Evolutionary conservation across 2,797 vertebrate genomes (phyloP).

Genomic region (Sus cebifrons): DNA sequence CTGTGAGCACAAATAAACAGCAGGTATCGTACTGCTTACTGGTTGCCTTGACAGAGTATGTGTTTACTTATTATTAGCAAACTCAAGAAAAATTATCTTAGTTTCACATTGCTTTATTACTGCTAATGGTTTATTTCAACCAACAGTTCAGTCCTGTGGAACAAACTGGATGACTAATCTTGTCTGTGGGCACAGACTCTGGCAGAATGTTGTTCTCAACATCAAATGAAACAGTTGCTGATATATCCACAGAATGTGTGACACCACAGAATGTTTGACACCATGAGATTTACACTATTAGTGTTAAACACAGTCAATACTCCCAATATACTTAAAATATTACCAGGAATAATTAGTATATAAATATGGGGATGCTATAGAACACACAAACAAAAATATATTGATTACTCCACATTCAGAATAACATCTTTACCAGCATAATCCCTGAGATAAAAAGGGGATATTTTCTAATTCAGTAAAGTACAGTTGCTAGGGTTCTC

Average conservation of each 20-base stretch:
- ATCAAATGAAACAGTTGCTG: conserved; percentile 44
- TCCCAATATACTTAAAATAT: conserved; percentile 23
- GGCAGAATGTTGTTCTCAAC: conserved; percentile 83
- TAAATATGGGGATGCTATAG: background rate
- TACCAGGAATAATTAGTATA: background rate
- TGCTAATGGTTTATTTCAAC: conserved; percentile 88
- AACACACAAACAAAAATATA: background rate
- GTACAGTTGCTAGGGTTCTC: background rate
- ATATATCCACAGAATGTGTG: conserved; percentile 39
- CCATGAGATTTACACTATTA: conserved; percentile 29
- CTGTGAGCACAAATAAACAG: conserved; percentile 84
- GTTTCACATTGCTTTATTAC: conserved; percentile 87
- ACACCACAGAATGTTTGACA: conserved; percentile 31
- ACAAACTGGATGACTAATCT: conserved; percentile 84
- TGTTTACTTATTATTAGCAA: conserved; percentile 87
- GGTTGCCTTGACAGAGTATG: conserved; percentile 70
- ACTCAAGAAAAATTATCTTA: conserved; percentile 86
- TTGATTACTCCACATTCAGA: background rate
- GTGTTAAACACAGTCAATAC: background rate
- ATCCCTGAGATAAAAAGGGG: conserved; percentile 6
- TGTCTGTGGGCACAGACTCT: conserved; percentile 82
- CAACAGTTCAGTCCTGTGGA: conserved; percentile 85
- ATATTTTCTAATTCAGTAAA: background rate
- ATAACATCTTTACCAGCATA: background rate
- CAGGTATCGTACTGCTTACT: conserved; percentile 82